phyloP scores from a whole-genome alignment of 2,113 vertebrate species.

The Pteronura brasiliensis region DNA sequence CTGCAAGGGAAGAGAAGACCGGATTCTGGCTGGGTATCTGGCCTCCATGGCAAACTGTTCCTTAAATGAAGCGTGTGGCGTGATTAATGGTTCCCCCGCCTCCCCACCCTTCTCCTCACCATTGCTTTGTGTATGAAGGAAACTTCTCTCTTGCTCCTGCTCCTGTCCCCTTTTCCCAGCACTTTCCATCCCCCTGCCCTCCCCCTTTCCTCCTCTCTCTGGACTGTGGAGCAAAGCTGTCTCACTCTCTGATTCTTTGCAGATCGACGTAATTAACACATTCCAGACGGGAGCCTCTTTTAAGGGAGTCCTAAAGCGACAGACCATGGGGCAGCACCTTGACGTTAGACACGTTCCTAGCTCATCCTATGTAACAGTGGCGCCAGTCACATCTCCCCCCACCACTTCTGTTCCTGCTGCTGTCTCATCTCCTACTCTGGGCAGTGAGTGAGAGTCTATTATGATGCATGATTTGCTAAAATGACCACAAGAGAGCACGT shows the following conservation, averaged over 20 bases:
- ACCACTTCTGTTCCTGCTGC: constrained; percentile 92
- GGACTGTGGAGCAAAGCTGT: constrained; percentile 82
- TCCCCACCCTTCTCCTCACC: background rate
- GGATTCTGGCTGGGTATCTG: constrained; percentile 37
- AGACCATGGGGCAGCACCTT: constrained; percentile 98
- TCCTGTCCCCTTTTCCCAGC: constrained; percentile 51
- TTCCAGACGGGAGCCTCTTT: constrained; percentile 98
- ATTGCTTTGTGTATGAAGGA: background rate
- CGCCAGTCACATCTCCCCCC: constrained; percentile 92
- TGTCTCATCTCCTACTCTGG: constrained; percentile 93
- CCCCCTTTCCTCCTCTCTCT: background rate
- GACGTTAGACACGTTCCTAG: constrained; percentile 99
- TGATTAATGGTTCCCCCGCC: background rate
- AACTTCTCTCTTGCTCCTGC: constrained; percentile 42
- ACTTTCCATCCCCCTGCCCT: constrained; percentile 46
- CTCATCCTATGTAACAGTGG: constrained; percentile 96
- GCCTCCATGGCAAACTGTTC: constrained; percentile 31
- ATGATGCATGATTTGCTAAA: constrained; percentile 87
- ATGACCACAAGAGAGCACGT: constrained; percentile 82
- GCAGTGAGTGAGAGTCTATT: constrained; percentile 97
- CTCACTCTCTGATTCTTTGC: constrained; percentile 94
- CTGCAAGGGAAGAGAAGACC: background rate
- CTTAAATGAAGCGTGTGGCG: background rate
- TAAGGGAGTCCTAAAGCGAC: constrained; percentile 96
- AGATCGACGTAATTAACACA: constrained; percentile 99